These are phyloP conservation scores for Camponotus pennsylvanicus DNA, from an alignment of 1,140 invertebrate genomes.

Conservation along the genomic window DNA sequence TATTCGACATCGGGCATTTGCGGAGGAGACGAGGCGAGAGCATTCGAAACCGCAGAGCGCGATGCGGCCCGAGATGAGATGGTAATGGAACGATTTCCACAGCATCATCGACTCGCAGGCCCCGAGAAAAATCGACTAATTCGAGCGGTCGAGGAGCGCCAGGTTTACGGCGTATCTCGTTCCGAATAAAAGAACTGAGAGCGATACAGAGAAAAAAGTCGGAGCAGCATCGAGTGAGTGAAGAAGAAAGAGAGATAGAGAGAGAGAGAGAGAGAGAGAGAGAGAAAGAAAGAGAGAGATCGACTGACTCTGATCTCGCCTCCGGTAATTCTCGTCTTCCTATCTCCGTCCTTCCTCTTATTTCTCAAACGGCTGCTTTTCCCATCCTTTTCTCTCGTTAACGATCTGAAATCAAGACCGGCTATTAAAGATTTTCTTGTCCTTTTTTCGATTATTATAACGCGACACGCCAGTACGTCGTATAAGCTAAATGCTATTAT, in stretches of 20 bases:
- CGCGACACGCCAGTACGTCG: conserved; percentile 51
- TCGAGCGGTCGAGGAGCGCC: conserved; percentile 32
- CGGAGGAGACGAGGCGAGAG: not conserved
- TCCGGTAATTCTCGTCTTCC: conserved; percentile 24
- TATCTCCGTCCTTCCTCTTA: conserved; percentile 25
- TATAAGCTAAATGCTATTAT: conserved; percentile 68
- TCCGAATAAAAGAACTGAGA: conserved; percentile 48
- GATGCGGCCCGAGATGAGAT: conserved; percentile 47
- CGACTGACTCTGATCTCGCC: conserved; percentile 62
- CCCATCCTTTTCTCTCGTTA: conserved; percentile 12
- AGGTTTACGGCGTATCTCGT: conserved; percentile 37
- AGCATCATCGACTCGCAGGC: conserved; percentile 12
- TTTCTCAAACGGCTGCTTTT: conserved; percentile 14
- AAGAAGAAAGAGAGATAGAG: not conserved
- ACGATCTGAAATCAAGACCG: conserved; percentile 71
- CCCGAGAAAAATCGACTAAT: conserved; percentile 70
- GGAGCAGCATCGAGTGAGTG: not conserved
- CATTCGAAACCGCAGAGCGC: conserved; percentile 43
- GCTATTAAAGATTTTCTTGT: conserved; percentile 55
- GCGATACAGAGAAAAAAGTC: conserved; percentile 1
- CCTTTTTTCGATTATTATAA: conserved; percentile 70
- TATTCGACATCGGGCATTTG: conserved; percentile 27
- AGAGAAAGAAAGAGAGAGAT: conserved; percentile 40
- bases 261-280: conserved; percentile 37
- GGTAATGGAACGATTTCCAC: conserved; percentile 67